Base-by-base conservation (phyloP, 2,797 vertebrate genomes). In the Cichlasoma orientale region DNA sequence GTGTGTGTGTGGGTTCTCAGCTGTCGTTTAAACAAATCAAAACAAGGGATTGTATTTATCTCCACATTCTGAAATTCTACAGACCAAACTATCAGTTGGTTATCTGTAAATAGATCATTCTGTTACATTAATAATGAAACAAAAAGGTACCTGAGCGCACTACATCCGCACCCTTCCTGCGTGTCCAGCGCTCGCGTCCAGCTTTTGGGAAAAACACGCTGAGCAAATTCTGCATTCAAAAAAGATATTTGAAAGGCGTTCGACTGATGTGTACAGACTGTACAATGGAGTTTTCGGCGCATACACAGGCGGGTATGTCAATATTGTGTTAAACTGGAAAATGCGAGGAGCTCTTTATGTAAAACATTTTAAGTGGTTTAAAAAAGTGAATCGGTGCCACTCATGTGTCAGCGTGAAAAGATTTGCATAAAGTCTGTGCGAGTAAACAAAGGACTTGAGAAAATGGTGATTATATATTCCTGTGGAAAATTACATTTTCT, bases 351-450 rank as follows among this genome's bases (percentile, higher is more conserved):
- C 57, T 33, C 56, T 74, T 58, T 18, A 57, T 55, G 58, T 68
- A 25, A 25, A 21, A 61, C 19, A 7, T 12, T 79, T 70, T 57
- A 7, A 74, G 58, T 58, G 73, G 9, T 27, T 70, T 10, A 47
- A 71, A 72, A 59, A 56, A 59, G 63, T 38, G 68, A 75, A 72
- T 8, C 6, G 18, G 18, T 13, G 56, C 38, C 61, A 66, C 38
- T 71, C 56, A 69, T 58, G 66, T 74, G 59, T 74, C 69, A 58
- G 19, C 38, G 70, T 36, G 18, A 31, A 78, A 73, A 44, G 41
- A 56, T 23, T 59, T 77, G 44, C 55, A 84, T 56, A 52, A 63
- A 77, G 33, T 53, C 23, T 71, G 41, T 41, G 50, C 41, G 55
- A 56, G 61, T 56, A 72, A 72, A 74, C 29, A 68, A 75, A 69